phyloP scores from a whole-genome alignment of 2,113 vertebrate species.

The Sceloporus tristichus region DNA sequence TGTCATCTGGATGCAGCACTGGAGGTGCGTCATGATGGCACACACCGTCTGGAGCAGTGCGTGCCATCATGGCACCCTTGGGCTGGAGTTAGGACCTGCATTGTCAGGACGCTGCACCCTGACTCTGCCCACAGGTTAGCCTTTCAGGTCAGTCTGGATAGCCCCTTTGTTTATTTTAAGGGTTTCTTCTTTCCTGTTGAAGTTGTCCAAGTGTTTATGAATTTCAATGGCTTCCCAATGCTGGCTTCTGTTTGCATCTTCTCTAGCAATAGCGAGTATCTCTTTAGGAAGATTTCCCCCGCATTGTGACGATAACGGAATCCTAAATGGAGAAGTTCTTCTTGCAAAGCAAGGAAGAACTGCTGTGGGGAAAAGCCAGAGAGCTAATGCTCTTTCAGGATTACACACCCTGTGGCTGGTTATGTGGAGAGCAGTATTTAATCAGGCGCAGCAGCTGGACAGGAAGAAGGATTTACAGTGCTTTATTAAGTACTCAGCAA shows the following conservation, averaged over 20 bases:
- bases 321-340: constrained; percentile 4
- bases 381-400: constrained; percentile 21
- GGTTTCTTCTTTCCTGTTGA: no score
- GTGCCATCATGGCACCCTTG: no score
- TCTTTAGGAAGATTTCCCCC: not conserved
- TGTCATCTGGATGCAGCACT: no score
- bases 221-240: not conserved
- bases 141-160: no score
- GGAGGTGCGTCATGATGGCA: no score
- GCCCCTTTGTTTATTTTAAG: no score
- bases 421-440: constrained; percentile 18
- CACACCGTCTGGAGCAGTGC: no score
- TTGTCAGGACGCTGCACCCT: no score
- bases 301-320: not conserved
- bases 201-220: no score
- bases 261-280: not conserved
- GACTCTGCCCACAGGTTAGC: no score
- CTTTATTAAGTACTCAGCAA: constrained; percentile 36
- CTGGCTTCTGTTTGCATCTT: not conserved
- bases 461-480: constrained; percentile 15
- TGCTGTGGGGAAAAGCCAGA: constrained; percentile 2
- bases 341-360: not conserved
- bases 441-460: constrained; percentile 27
- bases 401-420: constrained; percentile 19
- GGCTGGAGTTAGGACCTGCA: no score